A percentile compares a stretch with the other conserved stretches of the same genome.
Evolutionary conservation across 2,113 vertebrate species (phyloP).

Genomic region (Campylomormyrus numenius): DNA sequence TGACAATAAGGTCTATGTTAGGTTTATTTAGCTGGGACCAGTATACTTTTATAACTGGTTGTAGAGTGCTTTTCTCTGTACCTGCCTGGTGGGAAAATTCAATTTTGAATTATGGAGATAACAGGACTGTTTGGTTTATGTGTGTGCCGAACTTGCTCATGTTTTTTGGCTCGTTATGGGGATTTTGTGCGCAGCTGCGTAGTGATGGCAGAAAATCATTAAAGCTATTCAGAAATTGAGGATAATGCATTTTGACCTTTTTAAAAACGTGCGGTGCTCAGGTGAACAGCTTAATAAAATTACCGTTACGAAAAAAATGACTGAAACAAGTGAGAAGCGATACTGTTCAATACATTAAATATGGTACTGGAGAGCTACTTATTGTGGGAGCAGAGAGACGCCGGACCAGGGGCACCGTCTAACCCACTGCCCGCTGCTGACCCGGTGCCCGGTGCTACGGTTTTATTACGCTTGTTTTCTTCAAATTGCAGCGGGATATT

Average conservation of each 20-base stretch:
- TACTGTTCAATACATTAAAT: conserved; percentile 18
- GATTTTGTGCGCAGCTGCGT: background rate
- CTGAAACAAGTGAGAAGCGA: conserved; percentile 11
- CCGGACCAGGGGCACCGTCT: background rate
- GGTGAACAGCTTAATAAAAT: conserved; percentile 9
- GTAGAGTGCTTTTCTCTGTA: background rate
- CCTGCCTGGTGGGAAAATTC: background rate
- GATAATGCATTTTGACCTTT: background rate
- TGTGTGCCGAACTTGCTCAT: background rate
- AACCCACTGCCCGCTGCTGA: background rate
- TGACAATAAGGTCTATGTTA: background rate
- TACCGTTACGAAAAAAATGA: conserved; percentile 18
- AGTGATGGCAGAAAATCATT: background rate
- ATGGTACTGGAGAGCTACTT: background rate
- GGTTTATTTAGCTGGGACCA: background rate
- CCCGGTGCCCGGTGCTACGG: conserved; percentile 7
- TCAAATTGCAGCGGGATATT: background rate
- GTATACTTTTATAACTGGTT: background rate
- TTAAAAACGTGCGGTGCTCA: background rate
- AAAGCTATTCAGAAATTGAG: background rate
- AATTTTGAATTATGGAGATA: background rate
- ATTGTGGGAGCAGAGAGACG: background rate
- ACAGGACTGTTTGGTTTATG: background rate
- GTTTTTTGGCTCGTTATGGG: background rate
- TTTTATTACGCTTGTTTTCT: conserved; percentile 10